These are phyloP conservation scores for Unio pictorum DNA, from an alignment of 2,888 invertebrate genomes.

Conservation along the genomic window DNA sequence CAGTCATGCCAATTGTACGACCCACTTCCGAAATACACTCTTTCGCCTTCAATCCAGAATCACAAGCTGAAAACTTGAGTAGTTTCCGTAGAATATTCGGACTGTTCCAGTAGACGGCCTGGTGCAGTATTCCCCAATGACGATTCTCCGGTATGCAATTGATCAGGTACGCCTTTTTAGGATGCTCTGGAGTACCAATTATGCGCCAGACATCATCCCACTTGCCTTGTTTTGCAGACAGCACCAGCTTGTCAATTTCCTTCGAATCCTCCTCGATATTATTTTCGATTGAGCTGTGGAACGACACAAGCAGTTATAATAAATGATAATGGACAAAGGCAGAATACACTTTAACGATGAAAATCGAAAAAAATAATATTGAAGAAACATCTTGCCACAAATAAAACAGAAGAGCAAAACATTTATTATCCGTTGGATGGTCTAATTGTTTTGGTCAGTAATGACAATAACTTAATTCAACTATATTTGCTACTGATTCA, in stretches of 20 bases:
- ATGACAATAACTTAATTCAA: no score
- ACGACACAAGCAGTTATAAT: no score
- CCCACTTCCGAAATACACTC: constrained; percentile 28
- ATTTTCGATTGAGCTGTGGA: not conserved
- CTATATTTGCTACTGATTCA: no score
- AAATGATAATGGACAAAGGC: no score
- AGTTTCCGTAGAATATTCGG: constrained; percentile 15
- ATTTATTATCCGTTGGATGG: no score
- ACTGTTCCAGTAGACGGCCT: constrained; percentile 34
- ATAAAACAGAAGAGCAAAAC: no score
- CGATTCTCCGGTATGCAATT: constrained; percentile 38
- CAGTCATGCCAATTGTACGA: constrained; percentile 15
- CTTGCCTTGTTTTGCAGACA: constrained; percentile 24
- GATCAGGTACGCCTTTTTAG: constrained; percentile 20
- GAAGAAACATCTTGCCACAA: no score
- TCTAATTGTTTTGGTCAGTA: no score
- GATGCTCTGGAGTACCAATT: constrained; percentile 21
- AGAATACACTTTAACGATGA: no score
- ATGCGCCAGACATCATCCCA: constrained; percentile 30
- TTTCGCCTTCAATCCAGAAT: constrained; percentile 25
- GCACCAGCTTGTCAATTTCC: constrained; percentile 16
- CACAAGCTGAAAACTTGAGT: constrained; percentile 23
- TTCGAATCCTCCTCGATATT: constrained; percentile 24
- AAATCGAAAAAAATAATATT: no score
- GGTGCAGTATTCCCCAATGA: constrained; percentile 40